phyloP scores from a whole-genome alignment of 1,140 invertebrate genomes.

The Schlechtendalia chinensis region DNA sequence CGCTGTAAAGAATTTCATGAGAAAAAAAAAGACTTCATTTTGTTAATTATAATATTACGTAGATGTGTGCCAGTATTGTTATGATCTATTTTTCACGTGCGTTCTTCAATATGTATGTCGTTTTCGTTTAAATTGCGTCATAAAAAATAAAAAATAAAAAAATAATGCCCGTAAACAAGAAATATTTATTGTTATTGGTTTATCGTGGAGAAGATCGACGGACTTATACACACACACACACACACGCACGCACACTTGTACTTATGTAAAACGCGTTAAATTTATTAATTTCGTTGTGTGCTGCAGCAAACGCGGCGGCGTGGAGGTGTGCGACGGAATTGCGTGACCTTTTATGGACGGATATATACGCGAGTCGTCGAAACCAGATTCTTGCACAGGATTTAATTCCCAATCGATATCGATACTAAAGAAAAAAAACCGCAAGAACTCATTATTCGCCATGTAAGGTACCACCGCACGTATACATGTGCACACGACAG shows the following conservation, averaged over 20 bases:
- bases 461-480: slow-evolving; percentile 10
- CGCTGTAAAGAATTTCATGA: too few species aligned
- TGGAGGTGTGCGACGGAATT: background rate
- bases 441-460: slow-evolving; percentile 29
- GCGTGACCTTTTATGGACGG: slow-evolving; percentile 20
- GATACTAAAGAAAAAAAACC: slow-evolving; percentile 4
- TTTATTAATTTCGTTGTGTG: slow-evolving; percentile 20
- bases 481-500: background rate
- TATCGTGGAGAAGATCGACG: too few species aligned
- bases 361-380: background rate
- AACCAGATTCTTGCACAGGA: slow-evolving; percentile 13
- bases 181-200: too few species aligned
- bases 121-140: too few species aligned
- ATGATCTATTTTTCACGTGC: too few species aligned
- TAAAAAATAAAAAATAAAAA: too few species aligned
- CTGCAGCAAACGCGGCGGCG: background rate
- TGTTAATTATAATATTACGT: too few species aligned
- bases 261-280: background rate
- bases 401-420: slow-evolving; percentile 15
- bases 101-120: too few species aligned
- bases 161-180: too few species aligned
- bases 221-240: too few species aligned
- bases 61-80: too few species aligned
- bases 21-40: background rate
- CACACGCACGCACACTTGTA: background rate